Evolutionary conservation across 2,113 vertebrate genomes (phyloP).

Genomic region (Bubalus kerabau): DNA sequence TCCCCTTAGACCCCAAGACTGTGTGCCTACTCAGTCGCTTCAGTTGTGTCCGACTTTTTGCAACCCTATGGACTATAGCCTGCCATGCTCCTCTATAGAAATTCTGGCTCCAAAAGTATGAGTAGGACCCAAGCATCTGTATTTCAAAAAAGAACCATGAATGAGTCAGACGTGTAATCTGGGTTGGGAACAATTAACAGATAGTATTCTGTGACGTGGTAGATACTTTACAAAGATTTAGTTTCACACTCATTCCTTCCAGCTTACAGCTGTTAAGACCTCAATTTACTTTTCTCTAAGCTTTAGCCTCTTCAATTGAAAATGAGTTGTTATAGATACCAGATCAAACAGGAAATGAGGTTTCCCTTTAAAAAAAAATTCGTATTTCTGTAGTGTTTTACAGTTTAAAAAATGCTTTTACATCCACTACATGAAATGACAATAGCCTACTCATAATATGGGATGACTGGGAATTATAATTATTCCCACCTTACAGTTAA

Average conservation of each 20-base stretch:
- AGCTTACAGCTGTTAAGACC: neutral
- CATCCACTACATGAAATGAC: neutral
- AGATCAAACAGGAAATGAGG: conserved; percentile 26
- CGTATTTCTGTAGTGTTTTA: neutral
- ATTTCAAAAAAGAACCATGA: conserved; percentile 4
- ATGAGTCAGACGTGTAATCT: neutral
- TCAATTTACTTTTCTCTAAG: conserved; percentile 10
- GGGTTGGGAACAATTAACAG: neutral
- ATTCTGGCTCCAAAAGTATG: neutral
- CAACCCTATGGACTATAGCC: neutral
- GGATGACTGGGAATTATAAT: neutral
- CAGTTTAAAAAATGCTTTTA: conserved; percentile 30
- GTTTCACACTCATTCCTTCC: neutral
- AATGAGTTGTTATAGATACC: neutral
- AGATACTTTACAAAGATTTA: neutral
- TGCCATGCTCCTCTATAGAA: neutral
- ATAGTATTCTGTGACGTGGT: neutral
- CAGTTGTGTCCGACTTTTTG: neutral
- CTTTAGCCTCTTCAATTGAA: neutral
- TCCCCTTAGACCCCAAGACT: neutral
- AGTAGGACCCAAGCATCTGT: neutral
- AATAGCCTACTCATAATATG: neutral
- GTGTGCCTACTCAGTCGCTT: neutral
- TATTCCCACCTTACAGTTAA: neutral
- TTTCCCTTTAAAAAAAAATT: neutral